These are phyloP conservation scores for Lepidocyrtoides sp. DNA, from an alignment of 2,888 invertebrate genomes.

Conservation along the genomic window DNA sequence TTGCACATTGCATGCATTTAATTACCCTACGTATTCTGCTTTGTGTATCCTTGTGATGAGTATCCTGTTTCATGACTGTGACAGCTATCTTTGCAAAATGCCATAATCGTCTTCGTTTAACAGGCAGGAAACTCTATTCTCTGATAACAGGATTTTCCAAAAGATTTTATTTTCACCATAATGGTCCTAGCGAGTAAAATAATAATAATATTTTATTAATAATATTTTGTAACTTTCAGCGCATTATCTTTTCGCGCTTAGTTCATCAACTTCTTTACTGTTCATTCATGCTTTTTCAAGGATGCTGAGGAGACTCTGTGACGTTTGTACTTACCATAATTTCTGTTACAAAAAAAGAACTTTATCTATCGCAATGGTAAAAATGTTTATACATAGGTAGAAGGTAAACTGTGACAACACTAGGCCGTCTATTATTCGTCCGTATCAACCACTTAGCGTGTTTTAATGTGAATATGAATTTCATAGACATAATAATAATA, in stretches of 20 bases:
- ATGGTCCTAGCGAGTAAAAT: not conserved
- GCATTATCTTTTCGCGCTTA: conserved; percentile 20
- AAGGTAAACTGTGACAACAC: no score
- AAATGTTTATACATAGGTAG: no score
- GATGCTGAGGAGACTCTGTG: no score
- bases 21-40: not conserved
- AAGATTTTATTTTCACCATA: conserved; percentile 2
- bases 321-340: no score
- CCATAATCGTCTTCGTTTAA: not conserved
- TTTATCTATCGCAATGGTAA: no score
- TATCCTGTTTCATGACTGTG: conserved; percentile 21
- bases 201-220: no score
- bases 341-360: no score
- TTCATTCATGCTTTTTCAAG: conserved; percentile 36
- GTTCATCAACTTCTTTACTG: not conserved
- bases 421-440: no score
- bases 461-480: no score
- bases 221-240: not conserved
- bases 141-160: not conserved
- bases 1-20: not conserved
- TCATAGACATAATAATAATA: no score
- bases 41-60: not conserved
- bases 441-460: no score
- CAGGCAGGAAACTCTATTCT: conserved; percentile 2
- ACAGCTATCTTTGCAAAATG: not conserved